Evolutionary conservation across 1,140 invertebrate species (phyloP), one percentile per base, ranked within the genome.

Genomic region (Drosophila azteca): DNA sequence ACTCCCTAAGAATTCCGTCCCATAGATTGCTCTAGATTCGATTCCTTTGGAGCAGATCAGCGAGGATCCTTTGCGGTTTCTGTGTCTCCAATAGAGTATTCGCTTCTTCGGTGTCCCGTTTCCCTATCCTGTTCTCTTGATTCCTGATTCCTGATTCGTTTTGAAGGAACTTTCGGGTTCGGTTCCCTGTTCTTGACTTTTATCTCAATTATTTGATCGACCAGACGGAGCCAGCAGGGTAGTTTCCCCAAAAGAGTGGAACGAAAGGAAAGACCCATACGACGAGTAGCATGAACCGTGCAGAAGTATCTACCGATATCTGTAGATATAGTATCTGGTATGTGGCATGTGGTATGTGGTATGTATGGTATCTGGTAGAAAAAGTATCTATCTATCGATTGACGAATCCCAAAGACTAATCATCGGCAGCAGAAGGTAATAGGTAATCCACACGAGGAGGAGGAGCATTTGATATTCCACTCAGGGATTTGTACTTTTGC

Each of bases 401-500:
- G 77, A 82, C 88, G 82, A 83, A 83, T 87, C 0, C 83, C 35
- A 78, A 49, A 51, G 78, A 39, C 70, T 82, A 85, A 87, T 81
- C 81, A 85, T 59, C 15, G 52, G 15, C 43, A 64, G 24, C 24
- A 26, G 24, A 26, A 26, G 43, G 43, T 74, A 74, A 74, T 70
- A 26, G 43, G 43, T 74, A 74, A 74, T 70, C 72, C 66, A 69
- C 35, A 3, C 35, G 11, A 13, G 17, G 17, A 20, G 17, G 11
- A 39, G 4, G 11, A 26, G 35, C 54, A 64, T 71, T 91, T 90
- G 60, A 52, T 88, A 91, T 91, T 90, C 90, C 82, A 64, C 49
- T 61, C 90, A 91, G 85, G 79, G 69, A 88, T 91, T 90, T 91
- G 90, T 91, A 91, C 90, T 91, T 91, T 90, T 91, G 90, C 90